Percentiles rank a stretch among this genome's conserved stretches.
These are phyloP conservation scores for Diorhabda sublineata DNA, from an alignment of 1,140 invertebrate species.

Conservation along the genomic window DNA sequence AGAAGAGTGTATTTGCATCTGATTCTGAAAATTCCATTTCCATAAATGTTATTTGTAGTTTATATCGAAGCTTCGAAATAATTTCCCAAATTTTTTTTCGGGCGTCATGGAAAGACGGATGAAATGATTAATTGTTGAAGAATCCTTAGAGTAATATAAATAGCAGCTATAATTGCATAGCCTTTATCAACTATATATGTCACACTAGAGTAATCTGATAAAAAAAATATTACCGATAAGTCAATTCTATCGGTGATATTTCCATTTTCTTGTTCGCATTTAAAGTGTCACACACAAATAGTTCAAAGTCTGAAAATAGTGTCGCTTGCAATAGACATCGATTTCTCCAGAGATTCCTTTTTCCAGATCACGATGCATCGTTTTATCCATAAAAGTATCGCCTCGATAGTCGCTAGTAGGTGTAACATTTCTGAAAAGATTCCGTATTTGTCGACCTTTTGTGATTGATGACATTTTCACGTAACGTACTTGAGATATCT, in stretches of 20 bases:
- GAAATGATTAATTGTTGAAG: too few relatives aligned
- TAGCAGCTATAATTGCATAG: too few relatives aligned
- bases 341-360: background rate
- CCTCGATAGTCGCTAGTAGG: background rate
- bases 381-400: constrained; percentile 1
- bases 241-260: background rate
- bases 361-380: constrained; percentile 1
- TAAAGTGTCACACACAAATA: constrained; percentile 2
- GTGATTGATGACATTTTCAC: background rate
- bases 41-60: too few relatives aligned
- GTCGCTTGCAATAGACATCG: constrained; percentile 1
- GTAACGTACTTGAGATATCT: too few relatives aligned
- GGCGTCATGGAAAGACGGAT: too few relatives aligned
- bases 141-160: too few relatives aligned
- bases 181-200: too few relatives aligned
- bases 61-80: too few relatives aligned
- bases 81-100: too few relatives aligned
- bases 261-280: constrained; percentile 2
- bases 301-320: background rate
- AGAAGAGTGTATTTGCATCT: too few relatives aligned
- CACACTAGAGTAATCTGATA: too few relatives aligned
- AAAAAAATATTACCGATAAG: background rate
- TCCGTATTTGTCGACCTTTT: background rate
- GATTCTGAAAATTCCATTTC: too few relatives aligned
- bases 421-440: background rate